These are phyloP conservation scores for Campylorhamphus procurvoides DNA, from an alignment of 2,113 vertebrate species.

Conservation along the genomic window DNA sequence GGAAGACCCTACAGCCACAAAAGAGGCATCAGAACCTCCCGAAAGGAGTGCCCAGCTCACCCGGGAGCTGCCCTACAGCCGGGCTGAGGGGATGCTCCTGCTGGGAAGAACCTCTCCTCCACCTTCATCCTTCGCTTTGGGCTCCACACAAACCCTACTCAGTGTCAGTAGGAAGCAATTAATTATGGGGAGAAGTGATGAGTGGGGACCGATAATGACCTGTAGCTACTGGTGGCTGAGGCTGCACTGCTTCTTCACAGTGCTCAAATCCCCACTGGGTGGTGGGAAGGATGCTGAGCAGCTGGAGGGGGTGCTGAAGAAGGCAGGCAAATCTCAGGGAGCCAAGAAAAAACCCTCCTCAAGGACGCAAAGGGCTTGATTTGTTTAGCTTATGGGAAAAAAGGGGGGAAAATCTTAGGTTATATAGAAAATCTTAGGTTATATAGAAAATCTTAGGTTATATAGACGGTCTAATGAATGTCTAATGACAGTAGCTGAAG, in stretches of 20 bases:
- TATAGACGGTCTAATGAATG: too few species aligned
- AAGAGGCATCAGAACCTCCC: not conserved
- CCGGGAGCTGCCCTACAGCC: not conserved
- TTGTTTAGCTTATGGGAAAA: not conserved
- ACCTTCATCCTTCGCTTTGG: not conserved
- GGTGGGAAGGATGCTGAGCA: not conserved
- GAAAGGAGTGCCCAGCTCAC: not conserved
- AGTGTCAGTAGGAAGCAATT: not conserved
- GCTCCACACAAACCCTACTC: not conserved
- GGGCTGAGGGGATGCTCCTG: not conserved
- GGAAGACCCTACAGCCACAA: not conserved
- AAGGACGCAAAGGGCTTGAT: not conserved
- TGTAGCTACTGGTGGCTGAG: not conserved
- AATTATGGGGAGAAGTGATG: not conserved
- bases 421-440: not conserved
- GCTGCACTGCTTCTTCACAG: not conserved
- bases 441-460: fast-evolving
- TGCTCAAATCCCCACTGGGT: not conserved
- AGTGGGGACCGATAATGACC: not conserved
- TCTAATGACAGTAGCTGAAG: not conserved
- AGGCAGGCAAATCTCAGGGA: not conserved
- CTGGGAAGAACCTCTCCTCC: not conserved
- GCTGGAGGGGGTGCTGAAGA: not conserved
- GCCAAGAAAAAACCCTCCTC: not conserved
- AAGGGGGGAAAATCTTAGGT: not conserved